These are phyloP conservation scores for Drosophila equinoxialis DNA, from an alignment of 1,140 invertebrate species.

Conservation along the genomic window DNA sequence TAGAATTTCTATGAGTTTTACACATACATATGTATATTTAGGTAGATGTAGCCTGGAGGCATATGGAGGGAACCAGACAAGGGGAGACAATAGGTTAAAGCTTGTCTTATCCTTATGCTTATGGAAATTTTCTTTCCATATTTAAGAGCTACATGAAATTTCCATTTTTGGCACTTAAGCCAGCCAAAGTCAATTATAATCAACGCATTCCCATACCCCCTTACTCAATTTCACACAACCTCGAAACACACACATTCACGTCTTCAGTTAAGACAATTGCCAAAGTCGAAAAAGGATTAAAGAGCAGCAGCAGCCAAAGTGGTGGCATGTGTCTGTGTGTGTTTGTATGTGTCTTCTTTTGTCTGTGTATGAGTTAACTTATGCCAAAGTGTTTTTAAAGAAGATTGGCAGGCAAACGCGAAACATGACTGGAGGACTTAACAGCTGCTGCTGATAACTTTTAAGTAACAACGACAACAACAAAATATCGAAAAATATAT, in stretches of 20 bases:
- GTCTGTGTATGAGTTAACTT: conserved; percentile 45
- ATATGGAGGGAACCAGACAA: neutral
- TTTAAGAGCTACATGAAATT: conserved; percentile 58
- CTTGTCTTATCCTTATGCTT: conserved; percentile 23
- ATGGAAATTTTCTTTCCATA: conserved; percentile 27
- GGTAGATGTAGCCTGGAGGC: conserved; percentile 2
- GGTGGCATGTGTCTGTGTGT: conserved; percentile 21
- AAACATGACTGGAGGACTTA: conserved; percentile 7
- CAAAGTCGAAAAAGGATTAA: conserved; percentile 66
- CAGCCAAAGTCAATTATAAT: conserved; percentile 81
- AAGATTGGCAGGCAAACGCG: conserved; percentile 59
- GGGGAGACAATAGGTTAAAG: neutral
- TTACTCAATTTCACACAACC: neutral
- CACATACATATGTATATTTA: too few relatives aligned
- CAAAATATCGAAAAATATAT: neutral
- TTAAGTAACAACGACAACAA: neutral
- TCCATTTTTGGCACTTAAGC: conserved; percentile 77
- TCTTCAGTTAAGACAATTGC: conserved; percentile 38
- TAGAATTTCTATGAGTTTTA: neutral
- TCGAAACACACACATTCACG: neutral
- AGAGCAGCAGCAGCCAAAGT: conserved; percentile 36
- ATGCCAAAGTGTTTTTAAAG: conserved; percentile 69
- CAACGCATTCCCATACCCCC: conserved; percentile 41
- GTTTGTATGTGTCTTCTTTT: conserved; percentile 17
- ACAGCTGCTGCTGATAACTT: neutral